phyloP scores from a whole-genome alignment of 2,113 vertebrate genomes.

The Pao palembangensis region DNA sequence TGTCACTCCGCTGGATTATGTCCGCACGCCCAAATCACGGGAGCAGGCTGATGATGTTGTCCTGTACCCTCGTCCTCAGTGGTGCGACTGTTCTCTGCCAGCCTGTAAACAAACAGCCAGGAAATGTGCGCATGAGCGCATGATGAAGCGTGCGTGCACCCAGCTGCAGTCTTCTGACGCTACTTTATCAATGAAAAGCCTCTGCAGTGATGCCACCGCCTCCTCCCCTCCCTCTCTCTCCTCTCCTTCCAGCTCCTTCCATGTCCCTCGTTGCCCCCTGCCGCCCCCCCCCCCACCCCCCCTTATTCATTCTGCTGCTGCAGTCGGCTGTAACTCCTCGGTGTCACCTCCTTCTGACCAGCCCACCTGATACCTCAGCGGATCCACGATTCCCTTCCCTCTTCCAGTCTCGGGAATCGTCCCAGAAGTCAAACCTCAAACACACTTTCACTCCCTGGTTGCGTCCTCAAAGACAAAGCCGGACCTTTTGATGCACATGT shows the following conservation, averaged over 20 bases:
- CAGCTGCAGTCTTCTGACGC: slow-evolving; percentile 46
- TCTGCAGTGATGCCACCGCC: slow-evolving; percentile 64
- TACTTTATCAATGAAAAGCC: slow-evolving; percentile 74
- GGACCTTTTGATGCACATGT: too few relatives aligned
- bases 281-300: slow-evolving; percentile 41
- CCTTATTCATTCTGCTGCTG: slow-evolving; percentile 49
- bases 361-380: slow-evolving; percentile 20
- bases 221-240: slow-evolving; percentile 26
- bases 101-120: slow-evolving; percentile 45
- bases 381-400: too few relatives aligned
- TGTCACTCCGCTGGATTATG: slow-evolving; percentile 10
- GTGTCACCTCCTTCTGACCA: not conserved
- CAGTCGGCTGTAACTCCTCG: slow-evolving; percentile 45
- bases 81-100: slow-evolving; percentile 19
- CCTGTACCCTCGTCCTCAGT: slow-evolving; percentile 18
- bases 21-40: not conserved
- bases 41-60: slow-evolving; percentile 7
- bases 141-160: slow-evolving; percentile 38
- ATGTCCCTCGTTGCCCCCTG: slow-evolving; percentile 35
- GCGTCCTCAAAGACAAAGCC: too few relatives aligned
- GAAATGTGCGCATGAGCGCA: slow-evolving; percentile 31
- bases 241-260: slow-evolving; percentile 23
- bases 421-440: not conserved
- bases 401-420: slow-evolving; percentile 9
- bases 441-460: too few relatives aligned